Evolutionary conservation across 1,140 invertebrate genomes (phyloP), one percentile per base, ranked within the genome.

Genomic region (Drosophila navojoa): DNA sequence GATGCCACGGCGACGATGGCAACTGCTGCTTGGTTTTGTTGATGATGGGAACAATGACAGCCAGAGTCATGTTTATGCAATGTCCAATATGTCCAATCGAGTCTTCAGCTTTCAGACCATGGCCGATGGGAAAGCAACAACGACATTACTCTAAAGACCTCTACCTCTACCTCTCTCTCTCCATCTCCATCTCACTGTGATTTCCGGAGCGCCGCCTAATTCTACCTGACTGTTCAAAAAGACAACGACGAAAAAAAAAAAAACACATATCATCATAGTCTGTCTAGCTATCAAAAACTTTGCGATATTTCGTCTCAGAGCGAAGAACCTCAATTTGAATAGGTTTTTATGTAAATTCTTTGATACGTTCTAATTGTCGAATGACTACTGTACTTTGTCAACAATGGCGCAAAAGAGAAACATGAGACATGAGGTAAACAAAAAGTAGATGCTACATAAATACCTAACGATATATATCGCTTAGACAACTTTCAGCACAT

Each of bases 51-150:
- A 77, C 71, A 73, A 69, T 69, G 71, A 58, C 75, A 70, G 59
- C 19, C 59, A 45, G 75, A 54, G 63, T 79, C 69, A 69, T 77
- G 69, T 69, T 73, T 79, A 69, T 76, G 77, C 64, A 76, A 76
- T 73, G 71, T 73, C 64, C 71, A 73, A 73, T 69, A 73, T 72
- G 70, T 72, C 64, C 70, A 72, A 72, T 72, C 70, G 63, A 38
- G 27, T 70, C 58, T 53, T 29, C 32, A 67, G 25, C 53, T 42
- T 69, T 19, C 10, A 53, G 47, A 40, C 54, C 16, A 38, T 57
- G 45, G 52, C 53, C 69, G 38, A 68, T 73, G 71, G 71, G 71
- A 73, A 73, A 69, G 66, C 66, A 49, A 15, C 49, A 62, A 15
- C 32, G 54, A 55, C 53, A 50, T 57, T 57, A 70, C 50, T 55